Base-by-base conservation (phyloP, 2,797 vertebrate genomes). In the Semaprochilodus insignis region DNA sequence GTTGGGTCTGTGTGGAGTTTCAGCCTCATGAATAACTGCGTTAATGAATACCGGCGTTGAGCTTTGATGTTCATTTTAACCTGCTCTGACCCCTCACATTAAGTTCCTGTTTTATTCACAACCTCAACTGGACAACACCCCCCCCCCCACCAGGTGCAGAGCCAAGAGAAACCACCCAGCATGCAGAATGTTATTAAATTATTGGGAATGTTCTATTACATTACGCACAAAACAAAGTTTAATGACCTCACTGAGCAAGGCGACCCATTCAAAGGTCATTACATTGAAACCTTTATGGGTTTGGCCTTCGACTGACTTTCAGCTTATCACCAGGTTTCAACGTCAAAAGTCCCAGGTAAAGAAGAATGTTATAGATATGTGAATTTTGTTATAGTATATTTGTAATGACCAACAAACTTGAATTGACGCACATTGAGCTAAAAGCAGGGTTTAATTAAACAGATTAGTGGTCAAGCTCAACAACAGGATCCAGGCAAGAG, bases 21-120 rank as follows among this genome's bases (percentile, higher is more conserved):
- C 55, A 44, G 44, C 52, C 44, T 62, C 81, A 77, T 82, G 70
- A 82, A 82, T 59, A 55, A 25, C 67, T 15, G 69, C 52, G 84
- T 85, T 77, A 87, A 87, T 87, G 70, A 85, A 80, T 85, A 85
- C 65, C 75, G 66, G 17, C 51, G 73, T 79, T 69, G 21, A 21
- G 76, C 84, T 87, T 87, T 85, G 79, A 87, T 87, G 81, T 80
- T 57, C 60, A 21, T 27, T 34, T 36, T 71, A 54, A 82, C 74
- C 81, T 77, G 81, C 57, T 11, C 34, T 52, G 67, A 82, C 81
- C 65, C 40, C 44, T 82, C 74, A 72, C 67, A 82, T 82, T 70
- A 65, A 44, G 40, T 21, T 34, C 6, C 75, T 44, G 7, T 77
- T 81, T 81, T 57, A 77, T 77, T 80, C 59, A 63, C 34, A 57